Percentiles rank a stretch among this genome's conserved stretches.
Evolutionary conservation across 2,113 vertebrate species (phyloP).

Genomic region (Corythornis vintsioides): DNA sequence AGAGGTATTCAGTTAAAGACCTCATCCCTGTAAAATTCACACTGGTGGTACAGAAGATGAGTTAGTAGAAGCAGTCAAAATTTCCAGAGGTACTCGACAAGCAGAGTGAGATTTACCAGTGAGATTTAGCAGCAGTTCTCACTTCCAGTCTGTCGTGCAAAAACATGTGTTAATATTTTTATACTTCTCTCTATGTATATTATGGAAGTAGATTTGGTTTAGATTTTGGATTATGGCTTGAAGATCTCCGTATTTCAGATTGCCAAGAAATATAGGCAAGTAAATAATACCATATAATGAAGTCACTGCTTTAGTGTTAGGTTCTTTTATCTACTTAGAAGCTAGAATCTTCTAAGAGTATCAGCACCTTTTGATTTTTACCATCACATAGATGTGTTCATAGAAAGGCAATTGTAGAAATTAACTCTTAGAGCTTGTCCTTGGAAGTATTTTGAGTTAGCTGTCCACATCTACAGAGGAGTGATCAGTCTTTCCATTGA

Average conservation of each 20-base stretch:
- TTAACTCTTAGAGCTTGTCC: neutral
- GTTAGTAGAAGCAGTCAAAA: neutral
- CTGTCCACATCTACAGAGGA: neutral
- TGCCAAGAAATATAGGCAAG: neutral
- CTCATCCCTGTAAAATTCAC: neutral
- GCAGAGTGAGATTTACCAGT: neutral
- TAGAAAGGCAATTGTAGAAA: neutral
- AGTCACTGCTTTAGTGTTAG: neutral
- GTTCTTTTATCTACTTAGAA: neutral
- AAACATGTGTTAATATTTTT: neutral
- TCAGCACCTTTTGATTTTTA: neutral
- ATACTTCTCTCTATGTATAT: neutral
- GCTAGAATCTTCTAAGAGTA: neutral
- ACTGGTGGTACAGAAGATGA: neutral
- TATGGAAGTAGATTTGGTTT: neutral
- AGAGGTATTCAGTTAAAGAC: neutral
- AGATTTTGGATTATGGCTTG: neutral
- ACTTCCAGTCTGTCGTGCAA: neutral
- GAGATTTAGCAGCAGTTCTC: neutral
- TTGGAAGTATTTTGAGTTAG: neutral
- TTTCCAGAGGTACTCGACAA: neutral
- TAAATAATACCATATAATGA: neutral
- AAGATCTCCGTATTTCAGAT: neutral
- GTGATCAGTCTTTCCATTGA: neutral
- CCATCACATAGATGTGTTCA: rapidly evolving